Percentiles rank a stretch among this genome's conserved stretches.
Evolutionary conservation across 2,888 invertebrate species (phyloP).

Genomic region (Hipparchia sbordonii): DNA sequence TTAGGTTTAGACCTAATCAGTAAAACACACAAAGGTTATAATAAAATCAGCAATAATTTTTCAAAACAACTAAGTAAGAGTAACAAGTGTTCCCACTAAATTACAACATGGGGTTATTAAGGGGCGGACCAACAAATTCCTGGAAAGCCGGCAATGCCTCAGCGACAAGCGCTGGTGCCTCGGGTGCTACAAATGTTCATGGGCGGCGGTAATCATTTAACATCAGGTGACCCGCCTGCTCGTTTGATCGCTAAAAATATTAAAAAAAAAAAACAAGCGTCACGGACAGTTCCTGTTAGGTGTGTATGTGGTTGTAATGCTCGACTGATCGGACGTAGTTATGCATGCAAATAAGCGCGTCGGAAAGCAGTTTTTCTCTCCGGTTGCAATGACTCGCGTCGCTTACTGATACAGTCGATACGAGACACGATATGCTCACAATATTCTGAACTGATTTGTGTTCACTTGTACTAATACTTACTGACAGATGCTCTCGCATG

Average conservation of each 20-base stretch:
- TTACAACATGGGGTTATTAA: too few relatives aligned
- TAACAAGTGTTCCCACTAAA: too few relatives aligned
- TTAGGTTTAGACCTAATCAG: too few relatives aligned
- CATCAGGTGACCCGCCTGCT: background rate
- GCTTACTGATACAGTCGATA: slow-evolving; percentile 30
- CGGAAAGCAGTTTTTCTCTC: slow-evolving; percentile 43
- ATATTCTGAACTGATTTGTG: background rate
- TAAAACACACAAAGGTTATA: too few relatives aligned
- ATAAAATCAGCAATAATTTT: too few relatives aligned
- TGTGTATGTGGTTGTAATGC: slow-evolving; percentile 27
- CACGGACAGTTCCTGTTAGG: slow-evolving; percentile 20
- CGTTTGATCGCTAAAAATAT: too few relatives aligned
- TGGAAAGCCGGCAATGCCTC: too few relatives aligned
- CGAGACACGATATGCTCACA: slow-evolving; percentile 1
- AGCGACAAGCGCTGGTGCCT: too few relatives aligned
- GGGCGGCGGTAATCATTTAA: background rate
- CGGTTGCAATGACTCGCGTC: slow-evolving; percentile 32
- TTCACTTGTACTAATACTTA: background rate
- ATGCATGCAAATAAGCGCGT: slow-evolving; percentile 43
- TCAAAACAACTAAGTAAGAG: too few relatives aligned
- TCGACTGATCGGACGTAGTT: slow-evolving; percentile 39
- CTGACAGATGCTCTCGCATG: too few relatives aligned
- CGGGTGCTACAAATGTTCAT: too few relatives aligned
- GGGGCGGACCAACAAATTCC: too few relatives aligned
- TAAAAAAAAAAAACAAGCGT: background rate